Evolutionary conservation across 2,888 invertebrate genomes (phyloP), one percentile per base, ranked within the genome.

Genomic region (Ophonus ardosiacus): DNA sequence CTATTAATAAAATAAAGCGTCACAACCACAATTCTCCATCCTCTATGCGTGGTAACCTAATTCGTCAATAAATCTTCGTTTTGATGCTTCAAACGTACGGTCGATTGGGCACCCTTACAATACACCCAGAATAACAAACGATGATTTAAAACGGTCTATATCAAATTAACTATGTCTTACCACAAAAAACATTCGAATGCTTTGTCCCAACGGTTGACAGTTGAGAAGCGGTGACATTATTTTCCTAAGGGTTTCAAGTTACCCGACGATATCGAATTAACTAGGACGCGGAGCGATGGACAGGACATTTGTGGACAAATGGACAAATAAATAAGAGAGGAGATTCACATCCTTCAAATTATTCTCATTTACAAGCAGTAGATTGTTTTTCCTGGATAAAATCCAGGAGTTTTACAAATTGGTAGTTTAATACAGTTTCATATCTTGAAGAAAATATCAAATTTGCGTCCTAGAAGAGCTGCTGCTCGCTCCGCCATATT

Each of bases 101-200:
- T 57, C 82, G 71, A 82, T 71, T 82, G 82, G 24, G 21, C 82
- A 82, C 82, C 82, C 82, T 65, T 56, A 82, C 82, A 82, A 82
- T 82, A 61, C 71, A 82, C 56, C 56, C 56, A 38, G 24, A 71
- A 82, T 71, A 82, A 82, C 71, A 82, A 82, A 82, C 71, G 82
- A 71, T 71, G 71, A 82, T 82, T 82, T 82, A 82, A 82, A 82
- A 82, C 71, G 82, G 68, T 82, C 82, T 82, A 82, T 82, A 82
- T 82, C 82, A 82, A 82, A 82, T 82, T 82, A 82, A 82, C 71
- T 82, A 82, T 82, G 82, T 82, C 82, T 71, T 82, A 82, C 82
- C 82, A 82, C 82, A 82, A 82, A 82, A 82, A 82, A 82, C 82
- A 82, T 71, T 82, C 82, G 21, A 61, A 17, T 31, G 57, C 68